Evolutionary conservation across 92 coral and sea anemone genomes (phyloP), one percentile per base, ranked within the genome.

Genomic region (Meandrina meandrites): DNA sequence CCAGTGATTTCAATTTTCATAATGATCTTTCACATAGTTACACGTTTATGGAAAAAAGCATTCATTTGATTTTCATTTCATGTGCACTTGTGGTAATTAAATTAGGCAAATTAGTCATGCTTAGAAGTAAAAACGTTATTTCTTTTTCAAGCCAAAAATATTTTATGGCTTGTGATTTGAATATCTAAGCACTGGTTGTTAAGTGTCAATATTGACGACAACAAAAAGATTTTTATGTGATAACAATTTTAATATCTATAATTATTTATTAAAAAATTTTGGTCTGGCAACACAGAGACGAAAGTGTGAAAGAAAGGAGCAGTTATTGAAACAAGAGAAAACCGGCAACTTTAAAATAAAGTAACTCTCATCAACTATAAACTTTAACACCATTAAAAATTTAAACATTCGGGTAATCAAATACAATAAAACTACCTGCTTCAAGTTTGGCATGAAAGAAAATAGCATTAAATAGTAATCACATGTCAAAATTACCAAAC

Each of bases 361-460:
- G 48, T 7, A 40, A 73, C 15, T 56, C 14, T 51, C 12, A 5
- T 56, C 1, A 78, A 48, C 42, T 64, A n/a, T n/a, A n/a, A 56
- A 50, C 68, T 54, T 54, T 79, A 21, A 79, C 32, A 27, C 37
- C 24, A 70, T 72, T 54, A 83, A 83, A 83, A 35, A 53, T 73
- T 83, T 16, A 32, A 53, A 56, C 32, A 15, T 75, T 57, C 27
- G 60, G 64, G 75, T 85, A 50, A 76, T 31, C 27, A 82, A 40
- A 60, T 85, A 40, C 54, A 42, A 27, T 67, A 45, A 85, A 45
- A 47, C 75, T 30, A 77, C 88, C 81, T 34, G 81, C 82, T 31
- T 24, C 47, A 62, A 47, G 28, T 47, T 83, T 77, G 32, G 27
- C 37, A 71, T 18, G 22, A 32, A 48, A 56, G 56, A 35, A 35